Evolutionary conservation across 2,797 vertebrate genomes (phyloP).

Genomic region (Allochrocebus solatus): DNA sequence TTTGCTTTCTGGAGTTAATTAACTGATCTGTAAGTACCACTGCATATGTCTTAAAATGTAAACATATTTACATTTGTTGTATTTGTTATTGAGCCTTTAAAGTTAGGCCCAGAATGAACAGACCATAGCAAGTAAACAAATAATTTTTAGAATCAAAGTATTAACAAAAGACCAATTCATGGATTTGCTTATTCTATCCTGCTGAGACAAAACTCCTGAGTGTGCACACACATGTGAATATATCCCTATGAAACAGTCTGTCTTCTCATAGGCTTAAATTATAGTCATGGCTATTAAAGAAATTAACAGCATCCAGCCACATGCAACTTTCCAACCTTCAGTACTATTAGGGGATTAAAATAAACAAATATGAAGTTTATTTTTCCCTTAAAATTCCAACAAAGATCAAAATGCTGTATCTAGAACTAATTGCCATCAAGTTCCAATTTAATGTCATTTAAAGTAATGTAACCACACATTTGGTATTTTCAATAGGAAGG

Average conservation of each 20-base stretch:
- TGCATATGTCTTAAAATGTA: conserved; percentile 44
- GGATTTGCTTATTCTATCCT: conserved; percentile 32
- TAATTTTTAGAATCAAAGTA: conserved; percentile 49
- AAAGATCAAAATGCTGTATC: conserved; percentile 32
- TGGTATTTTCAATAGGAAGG: conserved; percentile 30
- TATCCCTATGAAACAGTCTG: not conserved
- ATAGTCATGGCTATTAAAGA: conserved; percentile 11
- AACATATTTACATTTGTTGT: conserved; percentile 50
- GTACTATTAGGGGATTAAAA: conserved; percentile 12
- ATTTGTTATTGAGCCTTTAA: conserved; percentile 51
- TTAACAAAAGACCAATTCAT: conserved; percentile 56
- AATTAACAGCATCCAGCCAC: not conserved
- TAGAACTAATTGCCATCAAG: conserved; percentile 35
- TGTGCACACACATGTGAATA: not conserved
- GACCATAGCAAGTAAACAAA: conserved; percentile 50
- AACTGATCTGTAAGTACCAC: conserved; percentile 8
- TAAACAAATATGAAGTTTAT: conserved; percentile 34
- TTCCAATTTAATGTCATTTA: conserved; percentile 40
- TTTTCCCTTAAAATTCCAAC: conserved; percentile 40
- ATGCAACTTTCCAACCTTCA: conserved; percentile 6
- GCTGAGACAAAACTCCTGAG: conserved; percentile 13
- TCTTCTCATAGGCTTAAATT: conserved; percentile 4
- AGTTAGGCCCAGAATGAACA: conserved; percentile 45
- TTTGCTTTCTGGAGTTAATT: conserved; percentile 39
- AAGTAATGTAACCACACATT: conserved; percentile 20